phyloP scores from a whole-genome alignment of 2,888 invertebrate genomes.

The Pilophorus perplexus region DNA sequence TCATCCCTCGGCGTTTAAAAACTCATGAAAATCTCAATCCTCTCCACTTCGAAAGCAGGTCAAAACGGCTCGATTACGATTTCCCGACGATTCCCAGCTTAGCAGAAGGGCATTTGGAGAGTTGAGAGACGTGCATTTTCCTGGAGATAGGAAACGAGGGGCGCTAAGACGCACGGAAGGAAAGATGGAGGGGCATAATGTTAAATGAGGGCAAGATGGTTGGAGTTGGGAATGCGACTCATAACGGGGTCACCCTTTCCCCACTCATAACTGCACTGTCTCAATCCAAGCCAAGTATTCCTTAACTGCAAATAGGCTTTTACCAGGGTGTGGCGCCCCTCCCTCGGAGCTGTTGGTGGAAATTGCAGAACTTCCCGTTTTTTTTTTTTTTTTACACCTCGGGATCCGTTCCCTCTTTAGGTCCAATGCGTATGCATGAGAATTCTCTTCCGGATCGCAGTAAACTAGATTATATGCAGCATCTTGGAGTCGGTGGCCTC shows the following conservation, averaged over 20 bases:
- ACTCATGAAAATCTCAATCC: constrained; percentile 1
- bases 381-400: constrained; percentile 19
- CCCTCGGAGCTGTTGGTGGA: too few relatives aligned
- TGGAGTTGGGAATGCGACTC: constrained; percentile 13
- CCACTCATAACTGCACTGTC: constrained; percentile 30
- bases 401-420: neutral
- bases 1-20: constrained; percentile 14
- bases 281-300: constrained; percentile 26
- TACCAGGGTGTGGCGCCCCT: neutral
- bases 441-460: neutral
- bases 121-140: too few relatives aligned
- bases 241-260: constrained; percentile 17
- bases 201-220: constrained; percentile 22
- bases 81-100: too few relatives aligned
- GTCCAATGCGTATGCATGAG: constrained; percentile 10
- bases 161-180: too few relatives aligned
- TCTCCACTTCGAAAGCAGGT: too few relatives aligned
- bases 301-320: constrained; percentile 34
- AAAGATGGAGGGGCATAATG: too few relatives aligned
- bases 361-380: constrained; percentile 3
- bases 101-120: too few relatives aligned
- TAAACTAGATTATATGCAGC: too few relatives aligned
- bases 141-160: too few relatives aligned
- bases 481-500: too few relatives aligned
- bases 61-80: too few relatives aligned